phyloP scores from a whole-genome alignment of 2,888 invertebrate species.

The Helicoverpa assulta region DNA sequence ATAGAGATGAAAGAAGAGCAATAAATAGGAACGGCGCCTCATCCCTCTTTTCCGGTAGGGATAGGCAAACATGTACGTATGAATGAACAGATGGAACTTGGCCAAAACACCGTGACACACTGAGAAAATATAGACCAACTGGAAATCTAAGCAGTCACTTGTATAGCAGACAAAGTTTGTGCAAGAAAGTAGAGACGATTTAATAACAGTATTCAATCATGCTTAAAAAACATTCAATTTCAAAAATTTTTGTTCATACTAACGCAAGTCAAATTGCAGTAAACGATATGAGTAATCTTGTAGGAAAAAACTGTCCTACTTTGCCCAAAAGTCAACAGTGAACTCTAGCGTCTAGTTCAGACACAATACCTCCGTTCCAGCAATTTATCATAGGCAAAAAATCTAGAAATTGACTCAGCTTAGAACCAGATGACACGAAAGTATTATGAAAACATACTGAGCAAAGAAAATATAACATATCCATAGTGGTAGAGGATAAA shows the following conservation, averaged over 20 bases:
- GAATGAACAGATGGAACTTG: conserved; percentile 63
- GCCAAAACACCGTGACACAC: conserved; percentile 64
- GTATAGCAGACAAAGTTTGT: conserved; percentile 17
- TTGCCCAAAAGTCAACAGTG: conserved; percentile 12
- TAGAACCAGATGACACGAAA: not conserved
- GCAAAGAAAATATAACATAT: not conserved
- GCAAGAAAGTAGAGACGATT: conserved; percentile 3
- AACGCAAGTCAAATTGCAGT: conserved; percentile 15
- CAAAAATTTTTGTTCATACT: not conserved
- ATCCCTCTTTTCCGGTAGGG: conserved; percentile 46
- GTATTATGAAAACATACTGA: not conserved
- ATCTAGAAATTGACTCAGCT: not conserved
- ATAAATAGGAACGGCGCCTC: conserved; percentile 37
- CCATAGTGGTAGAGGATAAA: not conserved
- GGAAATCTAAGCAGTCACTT: conserved; percentile 46
- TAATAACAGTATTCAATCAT: not conserved
- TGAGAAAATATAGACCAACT: conserved; percentile 58
- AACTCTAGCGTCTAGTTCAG: not conserved
- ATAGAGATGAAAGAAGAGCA: conserved; percentile 29
- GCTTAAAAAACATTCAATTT: not conserved
- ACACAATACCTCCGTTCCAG: conserved; percentile 1
- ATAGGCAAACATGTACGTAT: conserved; percentile 48
- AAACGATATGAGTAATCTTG: conserved; percentile 1
- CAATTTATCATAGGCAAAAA: not conserved
- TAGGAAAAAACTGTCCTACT: conserved; percentile 1